Evolutionary conservation across 1,140 invertebrate genomes (phyloP), one percentile per base, ranked within the genome.

Genomic region (Diorhabda sublineata): DNA sequence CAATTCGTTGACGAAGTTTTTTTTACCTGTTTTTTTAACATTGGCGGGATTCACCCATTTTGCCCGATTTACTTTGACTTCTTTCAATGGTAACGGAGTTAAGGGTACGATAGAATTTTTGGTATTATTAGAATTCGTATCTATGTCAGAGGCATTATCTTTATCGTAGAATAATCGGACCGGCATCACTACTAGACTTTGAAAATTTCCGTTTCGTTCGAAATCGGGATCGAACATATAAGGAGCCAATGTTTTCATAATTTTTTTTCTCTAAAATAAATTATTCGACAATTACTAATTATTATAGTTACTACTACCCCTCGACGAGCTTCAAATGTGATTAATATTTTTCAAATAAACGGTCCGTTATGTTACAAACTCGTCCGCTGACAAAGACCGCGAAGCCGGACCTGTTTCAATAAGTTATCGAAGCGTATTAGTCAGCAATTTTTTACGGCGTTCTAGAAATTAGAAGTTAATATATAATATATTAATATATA

Each of bases 231-330:
- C 47, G 47, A 52, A 52, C 6, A 52, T 6, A 52, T 52, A 52
- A 3, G 47, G 47, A 52, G 47, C 47, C n/a, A 52, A n/a, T 8
- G 47, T n/a, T n/a, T 52, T 6, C 6, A 52, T 60, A 9, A 11
- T 11, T 60, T 3, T 60, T 42, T 60, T 60, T 11, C 59, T 60
- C 59, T 60, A 7, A 41, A 66, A 66, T 52, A 52, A 52, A 52
- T 8, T 52, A 52, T 8, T 8, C 6, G 26, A 26, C 26, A 0
- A 26, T 26, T 26, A 26, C 26, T 26, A 26, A 26, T 26, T 26
- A 26, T 26, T 26, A 26, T 26, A 26, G 26, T 26, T 26, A 26
- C 26, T 26, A 26, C 26, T 26, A 26, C 26, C 26, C 26, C 26
- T 26, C 26, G 26, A 26, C 1, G 26, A 26, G 26, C 26, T 26